A percentile compares a stretch with the other conserved stretches of the same genome.
These are phyloP conservation scores for Notodonta ziczac DNA, from an alignment of 2,888 invertebrate species.

Conservation along the genomic window DNA sequence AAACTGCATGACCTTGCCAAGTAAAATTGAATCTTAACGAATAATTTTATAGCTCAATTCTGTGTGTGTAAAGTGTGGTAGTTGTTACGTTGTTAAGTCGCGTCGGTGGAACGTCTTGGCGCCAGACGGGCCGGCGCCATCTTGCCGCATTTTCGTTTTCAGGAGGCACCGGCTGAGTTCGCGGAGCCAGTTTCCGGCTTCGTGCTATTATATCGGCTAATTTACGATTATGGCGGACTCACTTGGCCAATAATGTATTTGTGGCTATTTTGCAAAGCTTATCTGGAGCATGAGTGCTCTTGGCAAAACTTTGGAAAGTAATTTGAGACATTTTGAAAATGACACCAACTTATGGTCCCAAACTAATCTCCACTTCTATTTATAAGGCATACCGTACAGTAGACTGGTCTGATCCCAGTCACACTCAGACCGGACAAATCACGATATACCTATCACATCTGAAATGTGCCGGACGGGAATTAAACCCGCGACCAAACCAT, in stretches of 20 bases:
- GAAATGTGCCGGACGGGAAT: too few species aligned
- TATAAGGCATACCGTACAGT: too few species aligned
- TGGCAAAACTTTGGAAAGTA: neutral
- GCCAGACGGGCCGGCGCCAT: constrained; percentile 74
- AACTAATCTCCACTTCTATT: too few species aligned
- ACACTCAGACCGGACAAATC: too few species aligned
- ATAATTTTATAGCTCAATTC: neutral
- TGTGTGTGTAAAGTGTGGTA: neutral
- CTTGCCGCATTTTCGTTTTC: constrained; percentile 60
- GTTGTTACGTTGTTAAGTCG: constrained; percentile 47
- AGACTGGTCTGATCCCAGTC: too few species aligned
- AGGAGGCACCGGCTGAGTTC: constrained; percentile 56
- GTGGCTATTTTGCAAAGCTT: constrained; percentile 40
- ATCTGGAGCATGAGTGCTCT: constrained; percentile 35
- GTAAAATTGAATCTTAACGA: constrained; percentile 9
- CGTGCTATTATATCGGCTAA: constrained; percentile 66
- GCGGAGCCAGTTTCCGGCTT: constrained; percentile 67
- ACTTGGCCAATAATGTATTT: constrained; percentile 55
- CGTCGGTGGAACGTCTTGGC: constrained; percentile 56
- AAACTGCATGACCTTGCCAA: constrained; percentile 30
- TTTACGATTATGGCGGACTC: constrained; percentile 67
- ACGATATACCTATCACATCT: too few species aligned
- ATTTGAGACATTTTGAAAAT: neutral
- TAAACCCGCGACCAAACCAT: too few species aligned
- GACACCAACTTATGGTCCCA: too few species aligned